Conservation (phyloP, 2,888 invertebrate species). For the Temnothorax ravouxi region DNA sequence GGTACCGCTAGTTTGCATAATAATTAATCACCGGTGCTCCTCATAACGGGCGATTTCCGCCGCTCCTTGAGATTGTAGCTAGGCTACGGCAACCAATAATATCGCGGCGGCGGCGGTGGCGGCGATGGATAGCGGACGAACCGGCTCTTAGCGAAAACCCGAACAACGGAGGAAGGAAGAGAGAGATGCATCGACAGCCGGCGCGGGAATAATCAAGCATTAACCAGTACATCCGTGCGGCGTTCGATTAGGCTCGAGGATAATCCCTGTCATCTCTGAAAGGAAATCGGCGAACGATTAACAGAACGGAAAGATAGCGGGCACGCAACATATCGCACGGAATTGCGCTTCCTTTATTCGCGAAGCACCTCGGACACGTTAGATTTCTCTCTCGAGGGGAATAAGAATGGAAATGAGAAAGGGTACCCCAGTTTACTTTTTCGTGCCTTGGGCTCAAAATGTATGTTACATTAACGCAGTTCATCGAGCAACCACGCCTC, state of each 20-base stretch:
- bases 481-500: constrained; percentile 47
- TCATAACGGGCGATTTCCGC: constrained; percentile 83
- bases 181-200: constrained; percentile 38
- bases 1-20: constrained; percentile 81
- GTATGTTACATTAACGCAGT: constrained; percentile 22
- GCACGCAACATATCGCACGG: constrained; percentile 23
- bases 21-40: constrained; percentile 82
- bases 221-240: constrained; percentile 27
- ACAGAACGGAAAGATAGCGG: constrained; percentile 51
- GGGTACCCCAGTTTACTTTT: background rate
- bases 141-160: constrained; percentile 56
- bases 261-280: constrained; percentile 30
- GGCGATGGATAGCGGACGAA: constrained; percentile 46
- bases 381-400: background rate
- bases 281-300: constrained; percentile 58
- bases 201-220: constrained; percentile 53
- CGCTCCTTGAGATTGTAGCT: constrained; percentile 67
- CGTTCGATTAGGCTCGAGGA: constrained; percentile 54
- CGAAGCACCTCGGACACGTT: background rate
- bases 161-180: constrained; percentile 53
- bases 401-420: constrained; percentile 14
- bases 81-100: constrained; percentile 65
- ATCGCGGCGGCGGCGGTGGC: constrained; percentile 29
- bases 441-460: constrained; percentile 25
- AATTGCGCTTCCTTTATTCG: constrained; percentile 48